A percentile compares a stretch with the other conserved stretches of the same genome.
These are phyloP conservation scores for Cossypha polioptera DNA, from an alignment of 2,797 vertebrate species.

Conservation along the genomic window DNA sequence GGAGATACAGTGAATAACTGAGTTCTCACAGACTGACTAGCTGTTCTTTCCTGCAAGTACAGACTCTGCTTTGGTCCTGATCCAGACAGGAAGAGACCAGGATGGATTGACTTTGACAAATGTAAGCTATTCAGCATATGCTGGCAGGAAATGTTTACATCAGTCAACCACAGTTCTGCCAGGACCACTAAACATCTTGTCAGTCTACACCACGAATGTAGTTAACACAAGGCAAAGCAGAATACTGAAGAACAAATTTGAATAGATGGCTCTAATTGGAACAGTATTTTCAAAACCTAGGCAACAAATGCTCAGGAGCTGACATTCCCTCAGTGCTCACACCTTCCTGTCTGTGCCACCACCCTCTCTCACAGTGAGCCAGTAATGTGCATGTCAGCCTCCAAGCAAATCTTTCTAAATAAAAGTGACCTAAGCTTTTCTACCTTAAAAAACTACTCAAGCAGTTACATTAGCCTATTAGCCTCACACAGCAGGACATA, in stretches of 20 bases:
- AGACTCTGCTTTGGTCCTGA: neutral
- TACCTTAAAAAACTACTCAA: neutral
- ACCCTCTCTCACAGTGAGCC: neutral
- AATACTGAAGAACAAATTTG: neutral
- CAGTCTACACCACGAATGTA: neutral
- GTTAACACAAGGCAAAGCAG: slow-evolving; percentile 21
- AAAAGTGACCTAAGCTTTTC: neutral
- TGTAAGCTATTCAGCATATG: slow-evolving; percentile 36
- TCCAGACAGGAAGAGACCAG: slow-evolving; percentile 12
- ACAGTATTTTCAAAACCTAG: neutral
- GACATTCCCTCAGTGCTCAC: neutral
- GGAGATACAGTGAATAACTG: neutral
- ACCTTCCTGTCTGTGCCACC: neutral
- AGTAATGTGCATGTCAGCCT: neutral
- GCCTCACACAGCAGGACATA: neutral
- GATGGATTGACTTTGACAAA: slow-evolving; percentile 56
- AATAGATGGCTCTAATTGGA: neutral
- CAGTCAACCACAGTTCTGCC: slow-evolving; percentile 36
- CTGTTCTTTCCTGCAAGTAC: neutral
- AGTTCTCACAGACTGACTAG: neutral
- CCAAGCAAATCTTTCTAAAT: neutral
- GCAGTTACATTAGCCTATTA: neutral
- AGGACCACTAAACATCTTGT: slow-evolving; percentile 42
- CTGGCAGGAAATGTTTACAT: slow-evolving; percentile 58
- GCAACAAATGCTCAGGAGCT: neutral